Percentiles rank a stretch among this genome's conserved stretches.
Evolutionary conservation across 2,113 vertebrate species (phyloP).

Genomic region (Podilymbus podiceps): DNA sequence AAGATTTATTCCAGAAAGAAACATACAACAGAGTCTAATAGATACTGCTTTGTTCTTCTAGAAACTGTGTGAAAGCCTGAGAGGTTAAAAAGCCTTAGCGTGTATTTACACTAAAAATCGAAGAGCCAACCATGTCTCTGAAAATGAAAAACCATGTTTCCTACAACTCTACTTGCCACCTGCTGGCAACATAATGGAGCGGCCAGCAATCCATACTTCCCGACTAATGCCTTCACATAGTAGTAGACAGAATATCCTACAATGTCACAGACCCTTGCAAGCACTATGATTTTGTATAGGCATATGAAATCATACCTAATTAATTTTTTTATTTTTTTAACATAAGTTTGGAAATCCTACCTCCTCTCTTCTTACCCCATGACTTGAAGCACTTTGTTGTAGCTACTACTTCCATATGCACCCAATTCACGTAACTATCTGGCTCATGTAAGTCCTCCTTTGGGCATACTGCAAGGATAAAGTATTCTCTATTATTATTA

Average conservation of each 20-base stretch:
- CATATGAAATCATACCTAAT: not conserved
- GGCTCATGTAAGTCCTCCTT: not conserved
- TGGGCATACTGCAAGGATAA: not conserved
- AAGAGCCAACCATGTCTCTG: not conserved
- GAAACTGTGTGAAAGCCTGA: not conserved
- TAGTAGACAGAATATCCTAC: not conserved
- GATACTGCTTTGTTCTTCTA: not conserved
- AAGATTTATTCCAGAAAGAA: not conserved
- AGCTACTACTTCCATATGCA: not conserved
- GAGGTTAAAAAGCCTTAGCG: not conserved
- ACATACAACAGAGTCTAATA: not conserved
- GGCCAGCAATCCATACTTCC: not conserved
- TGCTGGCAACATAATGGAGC: not conserved
- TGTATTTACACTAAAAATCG: not conserved
- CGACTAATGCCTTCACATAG: fast-evolving
- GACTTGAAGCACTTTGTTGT: not conserved
- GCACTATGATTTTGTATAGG: not conserved
- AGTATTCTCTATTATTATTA: not conserved
- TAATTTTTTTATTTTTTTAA: not conserved
- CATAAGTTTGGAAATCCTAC: not conserved
- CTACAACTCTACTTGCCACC: not conserved
- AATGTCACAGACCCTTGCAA: not conserved
- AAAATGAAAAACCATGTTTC: not conserved
- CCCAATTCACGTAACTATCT: fast-evolving
- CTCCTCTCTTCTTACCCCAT: not conserved